Conservation (phyloP, 1,140 invertebrate genomes). For the Calycopis cecrops region DNA sequence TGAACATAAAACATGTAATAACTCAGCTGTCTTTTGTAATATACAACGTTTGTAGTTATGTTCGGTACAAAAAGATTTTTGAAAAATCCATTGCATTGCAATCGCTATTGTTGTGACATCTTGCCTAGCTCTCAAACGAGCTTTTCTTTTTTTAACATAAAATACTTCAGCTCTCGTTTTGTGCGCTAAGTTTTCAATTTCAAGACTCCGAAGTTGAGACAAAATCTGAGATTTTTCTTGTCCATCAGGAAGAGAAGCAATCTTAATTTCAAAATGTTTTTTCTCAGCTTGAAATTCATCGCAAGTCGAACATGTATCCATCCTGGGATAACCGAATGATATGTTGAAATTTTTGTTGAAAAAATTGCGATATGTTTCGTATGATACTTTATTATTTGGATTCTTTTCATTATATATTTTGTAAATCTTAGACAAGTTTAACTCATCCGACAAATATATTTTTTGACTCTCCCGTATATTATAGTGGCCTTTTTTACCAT, state of each 20-base stretch:
- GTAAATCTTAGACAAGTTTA: constrained; percentile 12
- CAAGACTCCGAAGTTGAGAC: neutral
- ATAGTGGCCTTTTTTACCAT: constrained; percentile 14
- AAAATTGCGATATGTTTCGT: constrained; percentile 13
- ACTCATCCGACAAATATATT: constrained; percentile 12
- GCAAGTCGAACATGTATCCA: constrained; percentile 13
- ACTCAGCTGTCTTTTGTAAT: constrained; percentile 20
- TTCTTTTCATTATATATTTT: constrained; percentile 3
- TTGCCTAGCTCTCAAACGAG: constrained; percentile 5
- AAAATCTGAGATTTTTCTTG: constrained; percentile 3
- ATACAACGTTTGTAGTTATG: constrained; percentile 26
- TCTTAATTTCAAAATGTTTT: constrained; percentile 14
- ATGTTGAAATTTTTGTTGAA: constrained; percentile 15
- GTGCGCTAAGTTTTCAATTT: constrained; percentile 10
- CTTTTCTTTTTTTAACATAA: constrained; percentile 15
- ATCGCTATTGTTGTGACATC: constrained; percentile 14
- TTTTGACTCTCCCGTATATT: constrained; percentile 13
- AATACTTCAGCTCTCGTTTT: constrained; percentile 12
- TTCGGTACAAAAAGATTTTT: constrained; percentile 24
- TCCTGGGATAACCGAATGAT: constrained; percentile 16
- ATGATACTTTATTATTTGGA: constrained; percentile 14
- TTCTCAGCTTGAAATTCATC: constrained; percentile 15
- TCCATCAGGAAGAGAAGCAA: constrained; percentile 2
- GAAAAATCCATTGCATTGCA: constrained; percentile 19
- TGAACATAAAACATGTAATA: constrained; percentile 13